Conservation (phyloP, 2,113 vertebrate genomes). For the Chrysemys picta region DNA sequence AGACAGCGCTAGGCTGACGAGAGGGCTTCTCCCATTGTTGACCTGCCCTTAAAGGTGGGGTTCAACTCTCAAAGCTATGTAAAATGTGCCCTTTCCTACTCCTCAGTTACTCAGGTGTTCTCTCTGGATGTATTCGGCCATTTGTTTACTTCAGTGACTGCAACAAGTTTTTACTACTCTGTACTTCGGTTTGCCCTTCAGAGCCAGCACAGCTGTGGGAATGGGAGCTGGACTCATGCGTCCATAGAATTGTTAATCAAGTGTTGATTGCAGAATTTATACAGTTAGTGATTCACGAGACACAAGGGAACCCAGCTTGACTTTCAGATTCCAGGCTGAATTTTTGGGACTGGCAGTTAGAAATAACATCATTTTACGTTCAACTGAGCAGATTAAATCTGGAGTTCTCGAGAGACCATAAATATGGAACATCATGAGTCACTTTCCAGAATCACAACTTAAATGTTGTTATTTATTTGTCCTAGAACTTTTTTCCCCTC, state of each 20-base stretch:
- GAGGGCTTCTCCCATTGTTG: neutral
- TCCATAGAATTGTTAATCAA: accelerated
- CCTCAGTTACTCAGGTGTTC: no score
- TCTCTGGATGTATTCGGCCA: accelerated
- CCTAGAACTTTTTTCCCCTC: neutral
- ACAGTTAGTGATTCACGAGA: neutral
- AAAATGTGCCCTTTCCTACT: accelerated
- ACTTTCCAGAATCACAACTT: neutral
- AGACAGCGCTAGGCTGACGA: neutral
- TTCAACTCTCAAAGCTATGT: neutral
- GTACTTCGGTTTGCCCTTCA: accelerated
- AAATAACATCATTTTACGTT: neutral
- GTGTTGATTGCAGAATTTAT: accelerated
- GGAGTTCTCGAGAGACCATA: neutral
- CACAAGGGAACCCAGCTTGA: neutral
- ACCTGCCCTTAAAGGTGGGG: no score
- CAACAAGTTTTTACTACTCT: accelerated
- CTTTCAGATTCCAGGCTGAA: neutral
- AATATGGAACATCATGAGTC: accelerated
- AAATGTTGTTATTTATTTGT: neutral
- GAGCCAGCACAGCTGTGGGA: neutral
- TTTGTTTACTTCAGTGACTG: neutral
- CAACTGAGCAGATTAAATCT: accelerated
- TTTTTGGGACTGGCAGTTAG: neutral
- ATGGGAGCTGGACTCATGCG: neutral